These are phyloP conservation scores for Cydia splendana DNA, from an alignment of 1,140 invertebrate species.

Conservation along the genomic window DNA sequence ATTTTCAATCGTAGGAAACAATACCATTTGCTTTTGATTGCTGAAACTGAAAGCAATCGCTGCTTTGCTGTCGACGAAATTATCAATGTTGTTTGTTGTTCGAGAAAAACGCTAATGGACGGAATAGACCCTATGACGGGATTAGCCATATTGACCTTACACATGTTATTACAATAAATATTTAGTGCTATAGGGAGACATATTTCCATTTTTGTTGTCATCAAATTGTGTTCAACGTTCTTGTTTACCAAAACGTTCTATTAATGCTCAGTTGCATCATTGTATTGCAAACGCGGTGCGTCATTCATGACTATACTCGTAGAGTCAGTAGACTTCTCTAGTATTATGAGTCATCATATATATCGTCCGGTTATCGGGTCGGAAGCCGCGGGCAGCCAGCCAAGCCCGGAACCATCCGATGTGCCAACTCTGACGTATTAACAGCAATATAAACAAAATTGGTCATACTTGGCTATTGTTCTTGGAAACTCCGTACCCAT, in stretches of 20 bases:
- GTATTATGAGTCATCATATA: constrained; percentile 19
- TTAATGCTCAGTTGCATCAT: neutral
- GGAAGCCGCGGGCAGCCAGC: constrained; percentile 9
- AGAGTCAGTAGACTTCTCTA: neutral
- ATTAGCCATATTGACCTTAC: too few species aligned
- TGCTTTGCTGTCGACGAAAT: too few species aligned
- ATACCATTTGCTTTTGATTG: too few species aligned
- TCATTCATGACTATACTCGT: neutral
- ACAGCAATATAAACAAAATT: constrained; percentile 3
- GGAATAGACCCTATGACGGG: too few species aligned
- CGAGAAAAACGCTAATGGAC: too few species aligned
- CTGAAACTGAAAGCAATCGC: too few species aligned
- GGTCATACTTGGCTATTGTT: constrained; percentile 1
- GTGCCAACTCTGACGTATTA: constrained; percentile 6
- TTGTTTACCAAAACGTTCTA: neutral
- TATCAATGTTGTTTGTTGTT: too few species aligned
- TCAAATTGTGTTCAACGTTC: neutral
- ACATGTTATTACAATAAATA: too few species aligned
- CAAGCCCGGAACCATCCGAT: constrained; percentile 7
- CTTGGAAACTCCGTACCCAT: neutral
- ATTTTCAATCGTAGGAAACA: too few species aligned
- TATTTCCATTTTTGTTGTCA: neutral
- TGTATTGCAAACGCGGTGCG: neutral
- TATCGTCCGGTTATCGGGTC: constrained; percentile 15
- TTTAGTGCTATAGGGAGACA: too few species aligned